Base-by-base conservation (phyloP, 1,140 invertebrate species). In the Oppia nitens region DNA sequence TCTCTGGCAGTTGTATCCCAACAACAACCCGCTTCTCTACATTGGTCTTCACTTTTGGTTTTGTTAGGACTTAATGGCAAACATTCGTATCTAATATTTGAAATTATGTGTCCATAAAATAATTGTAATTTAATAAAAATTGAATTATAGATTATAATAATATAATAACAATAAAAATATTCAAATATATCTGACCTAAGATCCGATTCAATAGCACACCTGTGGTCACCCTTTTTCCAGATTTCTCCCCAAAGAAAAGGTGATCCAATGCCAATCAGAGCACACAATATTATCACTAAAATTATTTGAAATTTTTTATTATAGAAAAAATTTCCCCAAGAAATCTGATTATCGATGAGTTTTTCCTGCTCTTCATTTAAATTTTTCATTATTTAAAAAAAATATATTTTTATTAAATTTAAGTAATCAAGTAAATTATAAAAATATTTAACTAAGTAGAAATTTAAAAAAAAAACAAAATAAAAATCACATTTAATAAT, bases 201-300 rank as follows among this genome's bases (percentile, higher is more conserved):
- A 24, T 57, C 56, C 20, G 56, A 49, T 45, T 57, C 56, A 26
- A 57, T 57, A n/a, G 9, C 40, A 27, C 47, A 3, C 24, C 32
- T 9, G 6, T 50, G 23, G 12, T 9, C 9, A 20, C 50, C 48
- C 27, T 17, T 17, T 20, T 28, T 29, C 47, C 45, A 57, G 12
- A 57, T 50, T 21, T 26, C 11, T 12, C 11, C 12, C 47, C 47
- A 57, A 20, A 57, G 29, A 26, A 57, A 27, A 14, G 56, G 56
- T 23, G 26, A 11, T 20, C 56, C 56, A 24, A 57, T 57, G 17
- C 56, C 56, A 21, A 57, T 57, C n/a, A 57, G 50, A 21, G 26
- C 56, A 50, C 56, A 57, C 17, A 57, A 25, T 26, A 27, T 17
- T 17, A 57, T n/a, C 14, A 57, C 20, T 48, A 48, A 20, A 17